Base-by-base conservation (phyloP, 2,888 invertebrate genomes). In the Melipona beecheii region DNA sequence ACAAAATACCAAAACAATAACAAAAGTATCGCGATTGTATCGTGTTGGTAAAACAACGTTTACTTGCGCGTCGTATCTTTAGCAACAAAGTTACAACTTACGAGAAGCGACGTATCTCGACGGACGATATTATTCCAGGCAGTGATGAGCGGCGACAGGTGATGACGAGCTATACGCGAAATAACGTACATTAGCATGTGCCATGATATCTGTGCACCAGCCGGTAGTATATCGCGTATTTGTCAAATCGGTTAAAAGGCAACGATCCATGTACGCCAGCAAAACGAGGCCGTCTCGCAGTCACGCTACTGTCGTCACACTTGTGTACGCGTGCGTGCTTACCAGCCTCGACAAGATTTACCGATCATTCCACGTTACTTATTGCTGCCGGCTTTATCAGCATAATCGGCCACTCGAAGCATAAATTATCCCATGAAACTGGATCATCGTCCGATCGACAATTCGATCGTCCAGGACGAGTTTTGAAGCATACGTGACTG, bases 311-410 rank as follows among this genome's bases (percentile, higher is more conserved):
- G 80, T 73, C 75, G 64, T 24, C 36, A 69, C 77, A 75, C 69
- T 75, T 70, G 75, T 52, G 75, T 65, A 75, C 71, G 43, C 50
- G 71, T 81, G 74, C 65, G 70, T 78, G 81, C 85, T 87, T 80
- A 71, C 83, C 72, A 74, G 72, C n/a, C 69, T 68, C 56, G 82
- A 54, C 50, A 83, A 75, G 89, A 89, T 90, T 89, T 89, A 89
- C 87, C 9, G 90, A 82, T 87, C 89, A 82, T 81, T 85, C 83
- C 81, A 82, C 68, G 82, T 88, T 87, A 85, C 90, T 86, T 87
- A 85, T 87, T 75, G 81, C 82, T 78, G 70, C 75, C 83, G 83
- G 89, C 83, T 85, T 84, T 85, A 90, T 90, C 84, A 90, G 85
- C 86, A 83, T 84, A 86, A 90, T 87, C 83, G 85, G 87, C 78